Evolutionary conservation across 1,140 invertebrate species (phyloP).

Genomic region (Chymomyza costata): DNA sequence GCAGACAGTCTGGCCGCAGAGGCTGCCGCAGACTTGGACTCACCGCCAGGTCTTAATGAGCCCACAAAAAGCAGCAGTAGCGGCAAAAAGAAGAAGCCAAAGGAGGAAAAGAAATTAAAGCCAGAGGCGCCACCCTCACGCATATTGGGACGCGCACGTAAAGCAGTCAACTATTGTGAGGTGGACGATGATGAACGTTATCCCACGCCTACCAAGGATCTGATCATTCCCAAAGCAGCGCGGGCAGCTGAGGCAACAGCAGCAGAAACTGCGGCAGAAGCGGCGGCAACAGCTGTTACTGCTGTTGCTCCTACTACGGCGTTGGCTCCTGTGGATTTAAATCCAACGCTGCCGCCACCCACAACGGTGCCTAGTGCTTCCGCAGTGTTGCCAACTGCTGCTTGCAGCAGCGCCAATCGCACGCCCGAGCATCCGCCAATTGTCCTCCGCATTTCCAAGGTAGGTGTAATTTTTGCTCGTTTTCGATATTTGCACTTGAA

Average conservation of each 20-base stretch:
- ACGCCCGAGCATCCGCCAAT: conserved; percentile 77
- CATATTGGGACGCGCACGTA: conserved; percentile 63
- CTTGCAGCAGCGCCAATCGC: conserved; percentile 26
- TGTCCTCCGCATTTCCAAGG: conserved; percentile 79
- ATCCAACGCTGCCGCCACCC: conserved; percentile 46
- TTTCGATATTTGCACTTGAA: too few species aligned
- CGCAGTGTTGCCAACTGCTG: conserved; percentile 73
- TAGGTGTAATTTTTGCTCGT: conserved; percentile 43
- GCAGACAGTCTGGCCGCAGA: neutral
- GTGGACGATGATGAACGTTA: conserved; percentile 68
- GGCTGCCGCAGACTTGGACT: conserved; percentile 21
- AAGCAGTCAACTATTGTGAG: conserved; percentile 72
- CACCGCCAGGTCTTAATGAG: too few species aligned
- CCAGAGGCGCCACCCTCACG: conserved; percentile 73
- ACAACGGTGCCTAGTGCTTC: conserved; percentile 41
- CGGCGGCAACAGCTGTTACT: neutral
- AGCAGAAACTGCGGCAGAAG: conserved; percentile 18
- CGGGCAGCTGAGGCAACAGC: conserved; percentile 6
- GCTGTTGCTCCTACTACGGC: conserved; percentile 1
- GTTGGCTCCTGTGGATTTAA: too few species aligned
- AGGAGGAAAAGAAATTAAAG: conserved; percentile 72
- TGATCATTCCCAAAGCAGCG: conserved; percentile 49
- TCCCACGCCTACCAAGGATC: conserved; percentile 73
- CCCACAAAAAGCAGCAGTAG: conserved; percentile 4
- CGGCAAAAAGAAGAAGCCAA: conserved; percentile 54